Percentiles rank a stretch among this genome's conserved stretches.
These are phyloP conservation scores for Megaceryle torquata DNA, from an alignment of 2,113 vertebrate species.

Conservation along the genomic window DNA sequence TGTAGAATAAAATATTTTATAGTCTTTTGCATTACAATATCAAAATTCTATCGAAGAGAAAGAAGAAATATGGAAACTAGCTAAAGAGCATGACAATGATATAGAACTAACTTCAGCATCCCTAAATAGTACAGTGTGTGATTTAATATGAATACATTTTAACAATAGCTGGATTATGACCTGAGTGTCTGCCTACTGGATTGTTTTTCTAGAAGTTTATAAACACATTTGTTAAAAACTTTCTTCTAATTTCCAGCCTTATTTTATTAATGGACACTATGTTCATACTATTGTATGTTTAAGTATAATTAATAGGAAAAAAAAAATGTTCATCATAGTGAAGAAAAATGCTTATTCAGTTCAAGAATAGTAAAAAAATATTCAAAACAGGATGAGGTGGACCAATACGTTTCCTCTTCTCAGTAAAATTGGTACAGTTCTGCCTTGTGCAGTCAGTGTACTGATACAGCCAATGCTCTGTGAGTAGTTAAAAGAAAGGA, in stretches of 20 bases:
- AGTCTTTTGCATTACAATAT: not conserved
- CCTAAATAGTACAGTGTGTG: not conserved
- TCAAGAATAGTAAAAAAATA: not conserved
- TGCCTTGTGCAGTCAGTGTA: not conserved
- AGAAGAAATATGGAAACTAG: not conserved
- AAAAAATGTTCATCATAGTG: not conserved
- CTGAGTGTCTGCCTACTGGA: not conserved
- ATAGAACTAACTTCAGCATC: not conserved
- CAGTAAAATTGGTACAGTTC: not conserved
- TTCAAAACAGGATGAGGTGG: not conserved
- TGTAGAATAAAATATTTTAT: not conserved
- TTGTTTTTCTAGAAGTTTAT: not conserved
- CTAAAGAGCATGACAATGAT: not conserved
- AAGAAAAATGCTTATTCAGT: not conserved
- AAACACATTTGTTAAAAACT: not conserved
- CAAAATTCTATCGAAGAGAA: not conserved
- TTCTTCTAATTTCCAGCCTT: not conserved
- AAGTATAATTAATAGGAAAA: not conserved
- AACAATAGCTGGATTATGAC: not conserved
- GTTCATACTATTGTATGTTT: no score
- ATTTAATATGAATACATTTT: not conserved
- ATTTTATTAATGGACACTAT: not conserved
- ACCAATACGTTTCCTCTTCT: not conserved
- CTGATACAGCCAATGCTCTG: not conserved
- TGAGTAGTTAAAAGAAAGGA: not conserved